These are phyloP conservation scores for Panurus biarmicus DNA, from an alignment of 2,113 vertebrate genomes.

Conservation along the genomic window DNA sequence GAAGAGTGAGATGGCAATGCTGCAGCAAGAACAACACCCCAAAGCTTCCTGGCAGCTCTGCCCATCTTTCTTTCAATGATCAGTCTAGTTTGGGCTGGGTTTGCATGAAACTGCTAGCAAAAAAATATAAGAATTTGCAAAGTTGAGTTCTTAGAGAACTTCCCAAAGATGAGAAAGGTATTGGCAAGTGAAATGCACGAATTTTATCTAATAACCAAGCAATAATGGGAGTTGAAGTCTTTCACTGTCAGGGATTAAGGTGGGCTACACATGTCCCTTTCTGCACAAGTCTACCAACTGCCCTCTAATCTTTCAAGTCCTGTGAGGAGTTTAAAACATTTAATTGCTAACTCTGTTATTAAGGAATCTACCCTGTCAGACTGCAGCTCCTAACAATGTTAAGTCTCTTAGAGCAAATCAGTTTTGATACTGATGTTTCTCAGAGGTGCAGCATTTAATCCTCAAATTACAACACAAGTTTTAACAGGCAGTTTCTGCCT, in stretches of 20 bases:
- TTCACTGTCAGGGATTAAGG: neutral
- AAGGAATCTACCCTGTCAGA: slow-evolving; percentile 53
- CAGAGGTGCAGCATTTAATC: slow-evolving; percentile 85
- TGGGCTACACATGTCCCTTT: neutral
- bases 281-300: neutral
- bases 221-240: neutral
- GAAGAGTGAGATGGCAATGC: neutral
- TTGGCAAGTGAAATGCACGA: neutral
- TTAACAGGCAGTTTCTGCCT: slow-evolving; percentile 78
- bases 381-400: slow-evolving; percentile 42
- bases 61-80: neutral
- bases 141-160: neutral
- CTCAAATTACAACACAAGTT: slow-evolving; percentile 87
- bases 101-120: neutral
- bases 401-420: slow-evolving; percentile 61
- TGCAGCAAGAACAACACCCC: neutral
- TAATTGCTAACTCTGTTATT: slow-evolving; percentile 46
- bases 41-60: neutral
- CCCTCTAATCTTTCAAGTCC: slow-evolving; percentile 12
- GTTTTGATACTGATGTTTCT: slow-evolving; percentile 73
- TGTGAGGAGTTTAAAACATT: slow-evolving; percentile 50
- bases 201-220: neutral
- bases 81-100: neutral
- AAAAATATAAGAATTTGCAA: neutral
- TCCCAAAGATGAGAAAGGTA: neutral